Evolutionary conservation across 2,888 invertebrate species (phyloP).

Genomic region (Aphodius sticticus): DNA sequence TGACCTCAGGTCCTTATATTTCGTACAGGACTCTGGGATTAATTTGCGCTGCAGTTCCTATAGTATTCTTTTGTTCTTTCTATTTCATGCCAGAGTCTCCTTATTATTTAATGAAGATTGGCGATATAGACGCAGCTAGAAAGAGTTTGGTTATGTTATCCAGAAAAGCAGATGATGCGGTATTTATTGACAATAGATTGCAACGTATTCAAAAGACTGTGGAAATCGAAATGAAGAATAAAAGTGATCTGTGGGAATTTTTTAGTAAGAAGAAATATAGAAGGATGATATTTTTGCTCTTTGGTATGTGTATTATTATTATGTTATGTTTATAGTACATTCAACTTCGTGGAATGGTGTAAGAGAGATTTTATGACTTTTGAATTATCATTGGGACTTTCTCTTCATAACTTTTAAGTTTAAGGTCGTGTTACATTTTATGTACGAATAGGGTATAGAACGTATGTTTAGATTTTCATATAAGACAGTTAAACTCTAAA

Average conservation of each 20-base stretch:
- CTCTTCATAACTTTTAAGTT: no score
- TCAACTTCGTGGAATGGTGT: no score
- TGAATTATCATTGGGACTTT: no score
- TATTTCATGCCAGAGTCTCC: slow-evolving; percentile 62
- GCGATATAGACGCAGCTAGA: slow-evolving; percentile 52
- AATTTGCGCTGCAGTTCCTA: slow-evolving; percentile 53
- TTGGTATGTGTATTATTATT: slow-evolving; percentile 28
- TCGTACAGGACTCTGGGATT: slow-evolving; percentile 54
- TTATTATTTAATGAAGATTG: slow-evolving; percentile 58
- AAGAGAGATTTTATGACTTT: no score
- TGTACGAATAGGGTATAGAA: no score
- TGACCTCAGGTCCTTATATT: slow-evolving; percentile 56
- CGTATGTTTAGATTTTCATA: no score
- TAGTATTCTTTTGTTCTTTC: slow-evolving; percentile 55
- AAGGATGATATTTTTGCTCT: slow-evolving; percentile 37
- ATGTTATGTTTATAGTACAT: neutral
- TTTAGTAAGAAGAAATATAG: slow-evolving; percentile 44
- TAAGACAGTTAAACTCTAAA: no score
- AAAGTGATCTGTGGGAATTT: slow-evolving; percentile 53
- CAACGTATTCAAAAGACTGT: slow-evolving; percentile 55
- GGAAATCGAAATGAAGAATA: slow-evolving; percentile 52
- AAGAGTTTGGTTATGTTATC: slow-evolving; percentile 50
- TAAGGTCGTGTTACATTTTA: no score
- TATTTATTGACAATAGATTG: slow-evolving; percentile 55
- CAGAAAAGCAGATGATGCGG: slow-evolving; percentile 54